phyloP scores from a whole-genome alignment of 2,113 vertebrate genomes.

The Campylorhamphus procurvoides region DNA sequence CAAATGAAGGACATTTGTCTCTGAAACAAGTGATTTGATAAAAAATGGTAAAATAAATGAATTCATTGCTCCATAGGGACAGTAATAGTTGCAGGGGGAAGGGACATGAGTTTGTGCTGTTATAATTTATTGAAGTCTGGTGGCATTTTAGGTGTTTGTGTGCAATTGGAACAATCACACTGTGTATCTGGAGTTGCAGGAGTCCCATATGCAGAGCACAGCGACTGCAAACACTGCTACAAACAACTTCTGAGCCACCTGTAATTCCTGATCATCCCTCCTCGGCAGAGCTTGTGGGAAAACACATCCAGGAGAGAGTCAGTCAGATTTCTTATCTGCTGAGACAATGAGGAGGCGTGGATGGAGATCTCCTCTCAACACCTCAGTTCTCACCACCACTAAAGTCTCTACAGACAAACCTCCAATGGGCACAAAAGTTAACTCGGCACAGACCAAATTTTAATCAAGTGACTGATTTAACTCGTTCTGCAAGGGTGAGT shows the following conservation, averaged over 20 bases:
- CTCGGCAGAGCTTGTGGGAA: neutral
- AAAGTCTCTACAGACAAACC: neutral
- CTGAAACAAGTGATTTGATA: constrained; percentile 69
- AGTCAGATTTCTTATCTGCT: neutral
- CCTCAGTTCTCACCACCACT: neutral
- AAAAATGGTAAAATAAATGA: constrained; percentile 73
- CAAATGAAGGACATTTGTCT: constrained; percentile 73
- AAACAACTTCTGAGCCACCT: neutral
- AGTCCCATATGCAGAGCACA: neutral
- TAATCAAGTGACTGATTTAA: neutral
- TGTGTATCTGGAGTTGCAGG: neutral
- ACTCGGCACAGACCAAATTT: neutral
- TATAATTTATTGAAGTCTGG: neutral
- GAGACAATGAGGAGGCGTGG: neutral
- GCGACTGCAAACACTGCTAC: neutral
- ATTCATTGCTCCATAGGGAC: constrained; percentile 60
- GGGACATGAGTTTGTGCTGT: neutral
- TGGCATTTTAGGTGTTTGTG: neutral
- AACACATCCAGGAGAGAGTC: neutral
- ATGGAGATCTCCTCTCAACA: neutral
- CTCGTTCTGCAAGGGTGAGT: neutral
- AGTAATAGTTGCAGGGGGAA: neutral
- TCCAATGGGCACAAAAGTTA: neutral
- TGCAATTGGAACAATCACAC: neutral
- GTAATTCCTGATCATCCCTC: neutral